Base-by-base conservation (phyloP, 2,113 vertebrate genomes). In the Oryzias celebensis region DNA sequence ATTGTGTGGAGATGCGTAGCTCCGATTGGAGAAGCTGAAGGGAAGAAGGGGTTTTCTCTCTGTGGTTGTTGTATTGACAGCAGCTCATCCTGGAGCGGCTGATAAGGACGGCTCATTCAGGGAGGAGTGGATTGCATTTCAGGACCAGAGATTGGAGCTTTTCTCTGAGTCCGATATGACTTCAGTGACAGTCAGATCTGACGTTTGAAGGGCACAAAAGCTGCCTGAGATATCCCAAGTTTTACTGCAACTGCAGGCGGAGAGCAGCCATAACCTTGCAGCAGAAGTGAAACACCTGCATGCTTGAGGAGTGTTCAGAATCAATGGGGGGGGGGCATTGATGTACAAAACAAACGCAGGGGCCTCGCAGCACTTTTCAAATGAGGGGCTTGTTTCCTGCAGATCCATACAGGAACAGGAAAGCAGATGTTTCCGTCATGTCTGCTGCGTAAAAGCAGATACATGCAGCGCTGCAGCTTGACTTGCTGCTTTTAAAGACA, bases 41-140 rank as follows among this genome's bases (percentile, higher is more conserved):
- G 73, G 48, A 67, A 58, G 58, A 65, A 51, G 82, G 49, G 81
- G 78, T 73, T 75, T 77, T 81, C 77, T 86, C 81, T 79, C 77
- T 78, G 83, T 78, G 88, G 88, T 88, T 81, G 86, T 85, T 85
- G 83, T 90, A 91, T 91, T 85, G 89, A 89, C 87, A 80, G 65
- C 55, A 75, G 71, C 68, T 81, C 83, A 75, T 86, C 77, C 85
- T 77, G 78, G 73, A 87, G 80, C 62, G 77, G 84, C 80, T 81
- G 88, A 91, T 90, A 89, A 86, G 86, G 79, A 86, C 71, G 64
- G 28, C 1, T 51, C 65, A 86, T 71, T 70, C 53, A 62, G 50
- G 72, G 78, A 77, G 71, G 62, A 86, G 78, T 82, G 76, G 87
- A 88, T 91, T 83, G 59, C 62, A 58, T 91, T 89, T 88, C 91